Evolutionary conservation across 2,888 invertebrate genomes (phyloP), one percentile per base, ranked within the genome.

Genomic region (Dryobotodes eremita): DNA sequence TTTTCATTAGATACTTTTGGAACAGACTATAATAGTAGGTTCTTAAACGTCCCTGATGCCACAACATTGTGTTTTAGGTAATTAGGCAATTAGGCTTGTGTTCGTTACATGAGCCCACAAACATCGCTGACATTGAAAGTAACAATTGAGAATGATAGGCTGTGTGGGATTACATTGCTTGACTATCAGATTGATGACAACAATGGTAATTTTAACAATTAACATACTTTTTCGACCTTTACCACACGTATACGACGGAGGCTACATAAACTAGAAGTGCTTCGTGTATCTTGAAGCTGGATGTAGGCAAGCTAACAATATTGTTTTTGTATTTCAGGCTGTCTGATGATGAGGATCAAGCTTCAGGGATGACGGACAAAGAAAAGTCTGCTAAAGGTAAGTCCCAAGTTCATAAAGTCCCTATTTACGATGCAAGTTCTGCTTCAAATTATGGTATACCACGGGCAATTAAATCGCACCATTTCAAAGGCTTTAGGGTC

Each of bases 281-380:
- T 15, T 50, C 23, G 23, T 53, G 8, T 17, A 26, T 26, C n/a
- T 55, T n/a, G 31, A 50, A 42, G 23, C 20, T 50, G 23, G 11
- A 26, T 15, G 36, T 0, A 42, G 50, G 6, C 1, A 17, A 13
- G 4, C 42, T 78, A 7, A 59, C 23, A 26, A 36, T 50, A 0
- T 23, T 53, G 0, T 66, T 36, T 15, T 76, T 46, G 13, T 71
- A 13, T 83, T 94, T 2, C 92, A 97, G 97, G 92, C 92, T 97
- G 72, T 96, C 97, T 89, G 96, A 97, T 93, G 97, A 97, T 93
- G 96, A 97, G 91, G 96, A 96, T 88, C 96, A 96, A 95, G 92
- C 94, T 92, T 92, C 96, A 96, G 97, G 96, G 94, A 97, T 97
- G 97, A 96, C 96, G 94, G 97, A 97, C 92, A 95, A 96, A 88